A percentile compares a stretch with the other conserved stretches of the same genome.
phyloP scores from a whole-genome alignment of 2,797 vertebrate species.

The Carcharodon carcharias region DNA sequence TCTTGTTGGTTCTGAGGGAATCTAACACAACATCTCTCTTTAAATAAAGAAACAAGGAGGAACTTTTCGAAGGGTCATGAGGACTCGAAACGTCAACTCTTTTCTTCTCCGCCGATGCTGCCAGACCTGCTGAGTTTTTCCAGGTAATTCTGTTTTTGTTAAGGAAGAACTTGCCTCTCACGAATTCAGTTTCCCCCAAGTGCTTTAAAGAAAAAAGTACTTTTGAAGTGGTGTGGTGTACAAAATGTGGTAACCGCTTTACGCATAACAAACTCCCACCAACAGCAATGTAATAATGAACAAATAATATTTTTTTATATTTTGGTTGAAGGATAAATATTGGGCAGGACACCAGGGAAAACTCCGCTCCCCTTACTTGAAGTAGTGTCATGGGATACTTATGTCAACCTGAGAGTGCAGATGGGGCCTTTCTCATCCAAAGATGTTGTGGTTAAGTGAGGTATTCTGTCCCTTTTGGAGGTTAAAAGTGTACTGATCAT shows the following conservation, averaged over 20 bases:
- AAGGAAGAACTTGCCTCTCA: background rate
- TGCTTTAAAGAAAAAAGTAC: no score
- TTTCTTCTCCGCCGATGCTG: no score
- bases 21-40: background rate
- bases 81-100: no score
- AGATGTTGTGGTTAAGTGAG: no score
- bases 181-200: background rate
- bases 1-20: background rate
- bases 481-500: no score
- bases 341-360: background rate
- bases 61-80: no score
- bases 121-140: no score
- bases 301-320: background rate
- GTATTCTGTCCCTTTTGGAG: no score
- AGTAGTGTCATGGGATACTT: background rate
- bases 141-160: no score
- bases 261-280: background rate
- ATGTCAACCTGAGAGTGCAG: background rate
- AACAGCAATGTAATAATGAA: background rate
- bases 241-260: background rate
- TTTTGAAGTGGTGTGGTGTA: background rate
- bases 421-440: background rate
- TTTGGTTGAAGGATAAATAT: background rate
- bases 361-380: background rate
- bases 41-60: background rate